Evolutionary conservation across 53 echinoderm and acorn worm species (phyloP).

Genomic region (Paracentrotus lividus): DNA sequence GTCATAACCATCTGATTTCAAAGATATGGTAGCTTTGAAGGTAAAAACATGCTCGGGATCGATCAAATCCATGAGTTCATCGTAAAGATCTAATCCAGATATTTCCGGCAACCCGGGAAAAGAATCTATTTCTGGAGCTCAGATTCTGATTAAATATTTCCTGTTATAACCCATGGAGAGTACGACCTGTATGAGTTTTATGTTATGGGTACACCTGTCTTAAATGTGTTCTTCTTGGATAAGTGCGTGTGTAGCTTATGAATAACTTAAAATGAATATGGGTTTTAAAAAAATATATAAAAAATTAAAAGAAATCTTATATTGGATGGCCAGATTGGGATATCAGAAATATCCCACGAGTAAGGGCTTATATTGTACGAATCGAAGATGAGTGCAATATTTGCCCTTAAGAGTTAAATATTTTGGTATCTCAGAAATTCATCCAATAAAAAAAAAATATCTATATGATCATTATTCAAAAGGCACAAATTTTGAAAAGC

Average conservation of each 20-base stretch:
- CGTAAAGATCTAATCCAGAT: slow-evolving; percentile 39
- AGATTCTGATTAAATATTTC: slow-evolving; percentile 45
- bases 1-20: slow-evolving; percentile 32
- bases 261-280: background rate
- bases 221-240: background rate
- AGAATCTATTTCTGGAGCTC: slow-evolving; percentile 36
- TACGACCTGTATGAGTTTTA: background rate
- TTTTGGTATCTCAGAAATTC: too few relatives aligned
- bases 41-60: background rate
- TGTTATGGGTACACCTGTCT: background rate
- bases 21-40: slow-evolving; percentile 35
- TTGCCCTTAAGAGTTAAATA: too few relatives aligned
- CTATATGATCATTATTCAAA: too few relatives aligned
- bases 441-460: too few relatives aligned
- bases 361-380: too few relatives aligned
- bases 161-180: background rate
- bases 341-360: too few relatives aligned
- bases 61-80: slow-evolving; percentile 45
- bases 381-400: too few relatives aligned
- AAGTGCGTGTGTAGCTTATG: background rate
- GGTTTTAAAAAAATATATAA: too few relatives aligned
- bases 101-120: slow-evolving; percentile 39
- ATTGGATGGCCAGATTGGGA: too few relatives aligned
- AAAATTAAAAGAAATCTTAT: too few relatives aligned
- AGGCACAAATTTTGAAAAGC: too few relatives aligned